These are phyloP conservation scores for Nyleta sp. DNA, from an alignment of 2,888 invertebrate species.

Conservation along the genomic window DNA sequence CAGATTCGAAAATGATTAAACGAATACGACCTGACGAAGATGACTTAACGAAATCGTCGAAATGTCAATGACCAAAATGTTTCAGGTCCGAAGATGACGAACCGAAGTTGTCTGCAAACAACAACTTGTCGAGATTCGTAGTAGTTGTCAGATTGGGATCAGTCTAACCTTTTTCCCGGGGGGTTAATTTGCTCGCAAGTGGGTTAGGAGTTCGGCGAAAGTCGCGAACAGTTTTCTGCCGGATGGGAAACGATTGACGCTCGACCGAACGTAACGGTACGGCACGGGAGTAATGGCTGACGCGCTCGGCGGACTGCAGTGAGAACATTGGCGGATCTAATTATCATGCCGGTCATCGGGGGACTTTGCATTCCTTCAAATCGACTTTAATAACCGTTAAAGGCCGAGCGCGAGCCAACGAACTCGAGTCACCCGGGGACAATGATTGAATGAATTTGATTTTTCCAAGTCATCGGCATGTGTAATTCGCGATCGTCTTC, in stretches of 20 bases:
- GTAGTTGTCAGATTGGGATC: neutral
- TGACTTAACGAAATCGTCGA: too few species aligned
- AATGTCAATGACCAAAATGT: too few species aligned
- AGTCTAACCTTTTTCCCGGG: slow-evolving; percentile 26
- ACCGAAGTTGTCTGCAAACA: too few species aligned
- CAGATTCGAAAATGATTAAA: too few species aligned
- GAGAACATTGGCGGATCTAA: slow-evolving; percentile 65
- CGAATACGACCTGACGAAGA: too few species aligned
- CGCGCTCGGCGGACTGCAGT: slow-evolving; percentile 58
- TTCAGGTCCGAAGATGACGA: neutral
- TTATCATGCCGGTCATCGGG: slow-evolving; percentile 61
- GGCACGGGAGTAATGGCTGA: slow-evolving; percentile 57
- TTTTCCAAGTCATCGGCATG: slow-evolving; percentile 19
- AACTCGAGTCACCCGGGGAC: slow-evolving; percentile 38
- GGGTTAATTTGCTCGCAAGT: slow-evolving; percentile 52
- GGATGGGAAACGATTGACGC: slow-evolving; percentile 65
- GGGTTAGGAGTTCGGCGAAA: slow-evolving; percentile 61
- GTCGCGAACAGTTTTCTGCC: slow-evolving; percentile 64
- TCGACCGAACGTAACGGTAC: slow-evolving; percentile 64
- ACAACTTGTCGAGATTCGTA: neutral
- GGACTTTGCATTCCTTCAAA: slow-evolving; percentile 59
- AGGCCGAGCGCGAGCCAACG: slow-evolving; percentile 47
- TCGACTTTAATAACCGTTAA: slow-evolving; percentile 57
- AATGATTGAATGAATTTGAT: slow-evolving; percentile 26
- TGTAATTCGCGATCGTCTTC: slow-evolving; percentile 1